Conservation (phyloP, 2,888 invertebrate genomes). For the Siphlonurus alternatus region DNA sequence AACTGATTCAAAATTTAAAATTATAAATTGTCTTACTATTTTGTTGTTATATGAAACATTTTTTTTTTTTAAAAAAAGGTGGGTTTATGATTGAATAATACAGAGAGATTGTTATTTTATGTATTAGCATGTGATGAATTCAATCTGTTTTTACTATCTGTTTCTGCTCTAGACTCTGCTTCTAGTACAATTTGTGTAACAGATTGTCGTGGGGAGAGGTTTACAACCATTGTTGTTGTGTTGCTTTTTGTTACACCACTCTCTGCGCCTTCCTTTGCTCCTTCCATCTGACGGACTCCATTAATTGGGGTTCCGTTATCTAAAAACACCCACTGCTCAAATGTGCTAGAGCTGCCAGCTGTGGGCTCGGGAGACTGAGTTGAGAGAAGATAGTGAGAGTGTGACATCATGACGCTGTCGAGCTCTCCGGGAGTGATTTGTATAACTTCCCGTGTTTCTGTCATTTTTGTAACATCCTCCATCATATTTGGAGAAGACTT, state of each 20-base stretch:
- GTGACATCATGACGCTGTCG: conserved; percentile 21
- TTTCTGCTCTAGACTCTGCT: conserved; percentile 15
- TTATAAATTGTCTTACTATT: no score
- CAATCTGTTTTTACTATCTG: not conserved
- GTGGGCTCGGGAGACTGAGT: conserved; percentile 8
- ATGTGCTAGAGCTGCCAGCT: conserved; percentile 18
- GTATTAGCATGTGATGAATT: not conserved
- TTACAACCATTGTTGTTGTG: conserved; percentile 14
- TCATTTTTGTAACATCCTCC: not conserved
- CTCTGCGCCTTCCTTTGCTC: not conserved
- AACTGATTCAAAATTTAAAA: no score
- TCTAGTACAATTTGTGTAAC: conserved; percentile 23
- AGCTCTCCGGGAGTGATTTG: conserved; percentile 19
- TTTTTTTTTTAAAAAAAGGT: no score
- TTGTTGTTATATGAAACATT: no score
- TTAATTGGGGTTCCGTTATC: no score
- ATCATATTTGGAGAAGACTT: not conserved
- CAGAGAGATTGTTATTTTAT: no score
- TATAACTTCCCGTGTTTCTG: conserved; percentile 12
- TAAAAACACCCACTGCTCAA: conserved; percentile 26
- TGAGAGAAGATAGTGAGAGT: conserved; percentile 17
- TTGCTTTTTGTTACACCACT: not conserved
- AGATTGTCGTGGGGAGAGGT: conserved; percentile 21
- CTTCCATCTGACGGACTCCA: no score
- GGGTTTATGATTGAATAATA: no score